Evolutionary conservation across 2,113 vertebrate species (phyloP).

Genomic region (Bufo gargarizans): DNA sequence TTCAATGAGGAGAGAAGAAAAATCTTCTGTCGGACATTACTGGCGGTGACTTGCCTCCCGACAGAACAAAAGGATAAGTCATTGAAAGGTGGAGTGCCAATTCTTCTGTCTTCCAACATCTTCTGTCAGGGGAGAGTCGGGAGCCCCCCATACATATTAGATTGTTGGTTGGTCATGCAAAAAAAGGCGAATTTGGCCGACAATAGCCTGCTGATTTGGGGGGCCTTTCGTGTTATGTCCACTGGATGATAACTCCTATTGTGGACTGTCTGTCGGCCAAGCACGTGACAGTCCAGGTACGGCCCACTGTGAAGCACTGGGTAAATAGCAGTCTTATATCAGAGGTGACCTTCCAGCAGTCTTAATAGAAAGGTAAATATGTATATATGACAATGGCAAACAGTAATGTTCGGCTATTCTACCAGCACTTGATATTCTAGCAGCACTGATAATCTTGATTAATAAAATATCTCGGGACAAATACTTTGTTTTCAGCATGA

Average conservation of each 20-base stretch:
- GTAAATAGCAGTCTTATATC: conserved; percentile 54
- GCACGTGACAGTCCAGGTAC: conserved; percentile 6
- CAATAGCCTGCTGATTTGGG: too few relatives aligned
- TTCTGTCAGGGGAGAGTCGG: too few relatives aligned
- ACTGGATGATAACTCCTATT: not conserved
- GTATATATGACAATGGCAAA: conserved; percentile 50
- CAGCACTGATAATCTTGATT: conserved; percentile 20
- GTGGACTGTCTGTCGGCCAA: not conserved
- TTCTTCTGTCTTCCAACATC: too few relatives aligned
- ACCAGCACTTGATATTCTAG: conserved; percentile 13
- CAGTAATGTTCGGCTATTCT: conserved; percentile 11
- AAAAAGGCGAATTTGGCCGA: too few relatives aligned
- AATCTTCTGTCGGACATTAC: too few relatives aligned
- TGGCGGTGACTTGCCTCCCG: too few relatives aligned
- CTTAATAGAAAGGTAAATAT: conserved; percentile 57
- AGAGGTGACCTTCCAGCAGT: conserved; percentile 55
- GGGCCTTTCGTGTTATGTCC: not conserved
- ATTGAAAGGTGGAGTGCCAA: too few relatives aligned
- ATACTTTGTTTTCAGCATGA: conserved; percentile 41
- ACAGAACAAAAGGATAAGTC: too few relatives aligned
- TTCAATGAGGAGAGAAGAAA: too few relatives aligned
- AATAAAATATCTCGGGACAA: conserved; percentile 23
- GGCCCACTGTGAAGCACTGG: conserved; percentile 11
- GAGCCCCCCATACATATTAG: too few relatives aligned
- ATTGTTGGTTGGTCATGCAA: too few relatives aligned